Evolutionary conservation across 2,113 vertebrate species (phyloP).

Genomic region (Cochlearius cochlearius): DNA sequence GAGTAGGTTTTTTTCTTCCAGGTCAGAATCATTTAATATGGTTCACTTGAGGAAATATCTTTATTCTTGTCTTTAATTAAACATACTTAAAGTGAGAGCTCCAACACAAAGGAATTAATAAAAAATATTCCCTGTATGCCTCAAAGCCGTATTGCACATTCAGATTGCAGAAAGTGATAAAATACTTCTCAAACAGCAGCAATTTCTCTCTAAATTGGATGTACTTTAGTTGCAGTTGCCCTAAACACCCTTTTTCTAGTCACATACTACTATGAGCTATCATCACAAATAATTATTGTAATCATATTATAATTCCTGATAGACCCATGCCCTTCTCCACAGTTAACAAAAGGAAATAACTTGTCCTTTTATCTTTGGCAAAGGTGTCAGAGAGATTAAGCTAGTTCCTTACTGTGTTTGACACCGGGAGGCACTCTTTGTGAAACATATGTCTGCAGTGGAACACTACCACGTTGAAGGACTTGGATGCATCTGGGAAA

Average conservation of each 20-base stretch:
- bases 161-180: background rate
- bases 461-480: constrained; percentile 89
- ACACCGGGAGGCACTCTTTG: constrained; percentile 90
- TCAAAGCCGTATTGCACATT: background rate
- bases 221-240: background rate
- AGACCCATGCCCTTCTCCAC: background rate
- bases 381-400: background rate
- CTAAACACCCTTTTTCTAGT: background rate
- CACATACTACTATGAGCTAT: background rate
- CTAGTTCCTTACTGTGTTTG: constrained; percentile 81
- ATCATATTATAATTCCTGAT: background rate
- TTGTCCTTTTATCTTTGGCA: background rate
- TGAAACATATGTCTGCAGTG: constrained; percentile 99
- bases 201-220: background rate
- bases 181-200: background rate
- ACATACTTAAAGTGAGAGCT: background rate
- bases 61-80: background rate
- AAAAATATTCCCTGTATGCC: background rate
- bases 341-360: background rate
- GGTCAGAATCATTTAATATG: background rate
- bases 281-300: background rate
- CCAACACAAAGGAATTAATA: background rate
- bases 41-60: background rate
- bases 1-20: background rate
- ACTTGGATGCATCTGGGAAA: constrained; percentile 85